phyloP scores from a whole-genome alignment of 2,797 vertebrate species.

The Sebastes trivittatus region DNA sequence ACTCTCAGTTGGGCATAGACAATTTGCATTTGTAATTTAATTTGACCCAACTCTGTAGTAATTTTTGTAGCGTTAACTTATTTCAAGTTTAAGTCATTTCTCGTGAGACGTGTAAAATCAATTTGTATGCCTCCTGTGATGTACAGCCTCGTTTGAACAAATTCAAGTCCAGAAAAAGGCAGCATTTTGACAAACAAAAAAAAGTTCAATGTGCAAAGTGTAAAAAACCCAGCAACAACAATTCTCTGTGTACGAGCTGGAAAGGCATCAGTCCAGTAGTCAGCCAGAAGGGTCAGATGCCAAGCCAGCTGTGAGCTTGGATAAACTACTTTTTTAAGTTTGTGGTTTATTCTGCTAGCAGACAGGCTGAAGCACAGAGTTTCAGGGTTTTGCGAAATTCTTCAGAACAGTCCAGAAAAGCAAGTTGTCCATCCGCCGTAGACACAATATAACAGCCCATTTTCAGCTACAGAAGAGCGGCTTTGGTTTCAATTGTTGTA shows the following conservation, averaged over 20 bases:
- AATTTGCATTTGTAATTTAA: not conserved
- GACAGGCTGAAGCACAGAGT: not conserved
- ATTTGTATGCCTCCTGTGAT: not conserved
- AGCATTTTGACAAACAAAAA: not conserved
- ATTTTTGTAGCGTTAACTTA: not conserved
- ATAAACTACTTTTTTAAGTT: slow-evolving; percentile 30
- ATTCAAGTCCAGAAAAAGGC: not conserved
- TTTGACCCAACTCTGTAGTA: not conserved
- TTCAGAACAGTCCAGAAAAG: not conserved
- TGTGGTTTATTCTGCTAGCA: slow-evolving; percentile 28
- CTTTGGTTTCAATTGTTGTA: not conserved
- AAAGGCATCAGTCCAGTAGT: slow-evolving; percentile 8
- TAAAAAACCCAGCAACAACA: slow-evolving; percentile 1
- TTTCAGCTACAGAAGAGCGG: not conserved
- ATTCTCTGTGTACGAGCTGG: not conserved
- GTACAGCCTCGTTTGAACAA: not conserved
- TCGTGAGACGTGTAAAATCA: not conserved
- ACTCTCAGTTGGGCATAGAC: not conserved
- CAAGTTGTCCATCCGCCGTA: not conserved
- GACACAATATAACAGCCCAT: not conserved
- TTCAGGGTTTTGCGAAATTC: not conserved
- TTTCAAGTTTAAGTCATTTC: not conserved
- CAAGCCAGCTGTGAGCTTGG: not conserved
- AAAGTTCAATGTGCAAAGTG: not conserved
- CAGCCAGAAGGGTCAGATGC: slow-evolving; percentile 28